Evolutionary conservation across 2,888 invertebrate species (phyloP), one percentile per base, ranked within the genome.

Genomic region (Mythimna albipuncta): DNA sequence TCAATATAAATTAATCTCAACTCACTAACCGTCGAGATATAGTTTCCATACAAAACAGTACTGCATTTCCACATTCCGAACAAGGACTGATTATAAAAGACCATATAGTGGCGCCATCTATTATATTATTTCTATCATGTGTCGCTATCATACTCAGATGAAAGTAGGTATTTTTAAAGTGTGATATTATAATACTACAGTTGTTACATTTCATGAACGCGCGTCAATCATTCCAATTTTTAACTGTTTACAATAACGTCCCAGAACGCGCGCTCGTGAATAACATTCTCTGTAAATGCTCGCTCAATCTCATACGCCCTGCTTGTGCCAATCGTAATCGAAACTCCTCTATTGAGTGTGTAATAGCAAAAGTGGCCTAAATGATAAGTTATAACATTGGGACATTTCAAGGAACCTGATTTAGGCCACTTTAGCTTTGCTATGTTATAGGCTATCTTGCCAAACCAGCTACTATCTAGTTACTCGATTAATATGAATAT

Each of bases 311-410:
- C 64, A 69, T 65, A 72, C 50, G 63, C 54, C 26, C 52, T 74
- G 83, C 79, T 82, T 79, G 82, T 79, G 79, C 83, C 79, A 82
- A 82, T 72, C 6, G 57, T 55, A 59, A 41, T 55, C 38, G 26
- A 59, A 77, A 61, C 41, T 54, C 11, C 5, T 57, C 26, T 64
- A 52, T 26, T 44, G n/a, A 70, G 32, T 26, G 47, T 50, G 26
- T 26, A 11, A 10, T 2, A 44, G 55, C 50, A 55, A 54, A 61
- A 38, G 61, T 75, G 50, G 13, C 26, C 13, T 21, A n/a, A 59
- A 41, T 10, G 16, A 26, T 1, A 10, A 38, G 38, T 7, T 38
- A 7, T 38, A 1, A 32, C 32, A 32, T 35, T n/a, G 0, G 2
- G 16, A 54, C 21, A 0, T 13, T 44, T 21, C 4, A 10, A 19